A percentile compares a stretch with the other conserved stretches of the same genome.
phyloP scores from a whole-genome alignment of 2,888 invertebrate genomes.

The Sinhomidia bicolor region DNA sequence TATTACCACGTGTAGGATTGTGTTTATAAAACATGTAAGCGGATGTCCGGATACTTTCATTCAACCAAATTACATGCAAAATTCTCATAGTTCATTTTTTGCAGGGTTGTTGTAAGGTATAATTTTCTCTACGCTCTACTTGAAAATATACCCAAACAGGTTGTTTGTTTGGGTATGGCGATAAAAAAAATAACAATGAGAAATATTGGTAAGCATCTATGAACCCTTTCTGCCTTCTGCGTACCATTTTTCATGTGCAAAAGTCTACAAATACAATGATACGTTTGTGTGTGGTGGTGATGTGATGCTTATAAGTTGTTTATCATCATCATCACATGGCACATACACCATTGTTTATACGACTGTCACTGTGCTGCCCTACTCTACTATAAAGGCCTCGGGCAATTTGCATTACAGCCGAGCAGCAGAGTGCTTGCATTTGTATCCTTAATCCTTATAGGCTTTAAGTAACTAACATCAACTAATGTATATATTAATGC shows the following conservation, averaged over 20 bases:
- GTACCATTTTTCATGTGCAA: no score
- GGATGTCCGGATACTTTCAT: constrained; percentile 52
- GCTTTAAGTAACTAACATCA: not conserved
- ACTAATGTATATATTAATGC: not conserved
- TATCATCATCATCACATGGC: not conserved
- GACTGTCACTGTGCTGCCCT: constrained; percentile 7
- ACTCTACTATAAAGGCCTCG: constrained; percentile 12
- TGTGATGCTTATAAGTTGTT: not conserved
- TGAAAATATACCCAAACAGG: no score
- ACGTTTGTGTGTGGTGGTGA: not conserved
- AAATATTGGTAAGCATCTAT: no score
- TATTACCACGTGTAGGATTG: no score
- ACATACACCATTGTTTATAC: not conserved
- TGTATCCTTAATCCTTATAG: not conserved
- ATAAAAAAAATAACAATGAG: no score
- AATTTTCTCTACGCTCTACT: not conserved
- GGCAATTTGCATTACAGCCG: constrained; percentile 22
- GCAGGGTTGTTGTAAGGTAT: not conserved
- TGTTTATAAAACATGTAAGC: no score
- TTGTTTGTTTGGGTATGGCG: no score
- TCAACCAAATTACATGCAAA: not conserved
- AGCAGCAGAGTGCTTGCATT: not conserved
- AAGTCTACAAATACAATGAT: no score
- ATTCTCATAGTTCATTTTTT: constrained; percentile 28
- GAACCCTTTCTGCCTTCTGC: no score